A percentile compares a stretch with the other conserved stretches of the same genome.
phyloP scores from a whole-genome alignment of 2,113 vertebrate species.

The Perca flavescens region DNA sequence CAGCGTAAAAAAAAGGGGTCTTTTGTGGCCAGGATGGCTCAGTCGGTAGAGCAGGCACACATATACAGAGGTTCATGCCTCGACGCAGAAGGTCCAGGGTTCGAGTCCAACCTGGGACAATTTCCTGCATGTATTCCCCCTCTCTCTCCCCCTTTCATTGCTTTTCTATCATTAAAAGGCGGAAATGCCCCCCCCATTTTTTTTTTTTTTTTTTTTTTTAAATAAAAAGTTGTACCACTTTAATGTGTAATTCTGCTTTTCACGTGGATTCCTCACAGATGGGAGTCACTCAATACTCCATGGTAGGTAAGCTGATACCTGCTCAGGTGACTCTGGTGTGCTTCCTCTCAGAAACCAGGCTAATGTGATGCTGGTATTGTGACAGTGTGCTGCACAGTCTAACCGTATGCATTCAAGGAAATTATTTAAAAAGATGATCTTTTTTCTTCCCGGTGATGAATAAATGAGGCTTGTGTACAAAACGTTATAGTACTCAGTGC shows the following conservation, averaged over 20 bases:
- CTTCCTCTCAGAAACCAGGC: constrained; percentile 13
- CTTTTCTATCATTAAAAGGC: too few species aligned
- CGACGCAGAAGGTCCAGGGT: too few species aligned
- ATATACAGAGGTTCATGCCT: too few species aligned
- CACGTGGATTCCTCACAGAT: not conserved
- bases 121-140: too few species aligned
- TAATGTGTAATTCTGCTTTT: constrained; percentile 25
- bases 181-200: too few species aligned
- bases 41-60: too few species aligned
- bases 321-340: constrained; percentile 23
- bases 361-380: constrained; percentile 16
- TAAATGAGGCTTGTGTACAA: not conserved
- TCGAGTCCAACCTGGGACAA: too few species aligned
- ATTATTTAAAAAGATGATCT: not conserved
- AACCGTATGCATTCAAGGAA: not conserved
- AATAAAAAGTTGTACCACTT: too few species aligned
- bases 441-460: not conserved
- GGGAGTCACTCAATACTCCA: constrained; percentile 10
- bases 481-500: not conserved
- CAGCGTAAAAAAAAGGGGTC: not conserved
- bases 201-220: too few species aligned
- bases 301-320: constrained; percentile 28
- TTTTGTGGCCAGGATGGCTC: not conserved
- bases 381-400: not conserved
- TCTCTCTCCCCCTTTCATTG: too few species aligned